phyloP scores from a whole-genome alignment of 2,113 vertebrate genomes.

The Nibea coibor region DNA sequence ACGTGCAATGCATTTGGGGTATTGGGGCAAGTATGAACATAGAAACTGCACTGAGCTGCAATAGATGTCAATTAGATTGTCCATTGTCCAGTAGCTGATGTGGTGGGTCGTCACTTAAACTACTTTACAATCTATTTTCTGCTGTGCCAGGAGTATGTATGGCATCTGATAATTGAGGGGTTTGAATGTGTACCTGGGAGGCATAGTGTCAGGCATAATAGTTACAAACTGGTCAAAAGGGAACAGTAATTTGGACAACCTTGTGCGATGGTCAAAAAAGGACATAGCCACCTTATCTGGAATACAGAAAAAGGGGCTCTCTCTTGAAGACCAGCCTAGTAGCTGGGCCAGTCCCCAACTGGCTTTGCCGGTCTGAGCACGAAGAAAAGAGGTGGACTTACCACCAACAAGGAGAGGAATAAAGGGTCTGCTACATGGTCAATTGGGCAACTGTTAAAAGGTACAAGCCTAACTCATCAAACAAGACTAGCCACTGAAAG shows the following conservation, averaged over 20 bases:
- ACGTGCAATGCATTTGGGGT: too few species aligned
- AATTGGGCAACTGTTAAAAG: background rate
- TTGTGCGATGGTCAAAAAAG: too few species aligned
- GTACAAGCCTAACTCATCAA: too few species aligned
- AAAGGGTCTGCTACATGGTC: background rate
- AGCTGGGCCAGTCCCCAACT: background rate
- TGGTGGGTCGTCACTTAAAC: background rate
- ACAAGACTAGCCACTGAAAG: background rate
- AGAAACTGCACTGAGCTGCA: background rate
- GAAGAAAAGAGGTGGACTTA: background rate
- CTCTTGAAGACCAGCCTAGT: background rate
- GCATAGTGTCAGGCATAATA: too few species aligned
- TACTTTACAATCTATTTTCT: background rate
- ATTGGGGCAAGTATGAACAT: background rate
- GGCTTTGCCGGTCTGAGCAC: background rate
- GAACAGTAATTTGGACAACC: too few species aligned
- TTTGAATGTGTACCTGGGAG: too few species aligned
- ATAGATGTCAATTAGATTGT: background rate
- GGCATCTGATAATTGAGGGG: too few species aligned
- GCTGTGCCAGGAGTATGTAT: background rate
- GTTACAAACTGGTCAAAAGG: too few species aligned
- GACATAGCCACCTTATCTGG: too few species aligned
- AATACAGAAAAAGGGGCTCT: too few species aligned
- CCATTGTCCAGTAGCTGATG: background rate
- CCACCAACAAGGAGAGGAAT: background rate